Evolutionary conservation across 1,140 invertebrate genomes (phyloP).

Genomic region (Calephelis virginiensis): DNA sequence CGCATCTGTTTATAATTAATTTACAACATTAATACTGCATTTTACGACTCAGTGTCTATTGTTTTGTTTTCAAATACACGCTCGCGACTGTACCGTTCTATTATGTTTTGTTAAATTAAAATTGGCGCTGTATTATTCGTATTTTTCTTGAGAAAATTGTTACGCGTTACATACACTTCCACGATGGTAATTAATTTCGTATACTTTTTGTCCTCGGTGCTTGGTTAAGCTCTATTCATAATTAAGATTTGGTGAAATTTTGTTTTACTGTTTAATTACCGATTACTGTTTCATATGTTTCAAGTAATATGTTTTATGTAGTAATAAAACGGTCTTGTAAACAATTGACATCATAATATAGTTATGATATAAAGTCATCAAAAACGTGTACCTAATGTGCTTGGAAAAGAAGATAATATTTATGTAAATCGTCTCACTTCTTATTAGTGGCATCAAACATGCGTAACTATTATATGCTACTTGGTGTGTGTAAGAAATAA

Average conservation of each 20-base stretch:
- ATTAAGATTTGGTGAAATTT: background rate
- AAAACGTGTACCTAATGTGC: too few relatives aligned
- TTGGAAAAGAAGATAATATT: too few relatives aligned
- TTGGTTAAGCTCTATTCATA: background rate
- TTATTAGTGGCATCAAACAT: too few relatives aligned
- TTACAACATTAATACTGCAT: slow-evolving; percentile 62
- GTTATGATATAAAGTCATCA: too few relatives aligned
- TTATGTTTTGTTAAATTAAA: slow-evolving; percentile 60
- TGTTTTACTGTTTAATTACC: background rate
- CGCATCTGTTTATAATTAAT: slow-evolving; percentile 70
- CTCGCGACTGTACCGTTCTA: slow-evolving; percentile 34
- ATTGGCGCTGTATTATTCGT: slow-evolving; percentile 46
- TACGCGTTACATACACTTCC: slow-evolving; percentile 7
- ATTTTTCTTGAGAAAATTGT: slow-evolving; percentile 46
- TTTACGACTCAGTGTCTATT: slow-evolving; percentile 53
- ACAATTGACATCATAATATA: too few relatives aligned
- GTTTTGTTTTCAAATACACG: slow-evolving; percentile 59
- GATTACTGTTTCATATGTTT: background rate
- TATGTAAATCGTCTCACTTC: too few relatives aligned
- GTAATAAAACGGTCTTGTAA: too few relatives aligned
- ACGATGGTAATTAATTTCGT: background rate
- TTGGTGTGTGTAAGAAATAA: too few relatives aligned
- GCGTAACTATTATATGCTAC: too few relatives aligned
- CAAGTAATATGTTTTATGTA: too few relatives aligned
- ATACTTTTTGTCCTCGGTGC: background rate